Evolutionary conservation across 2,113 vertebrate genomes (phyloP).

Genomic region (Urocolius indicus): DNA sequence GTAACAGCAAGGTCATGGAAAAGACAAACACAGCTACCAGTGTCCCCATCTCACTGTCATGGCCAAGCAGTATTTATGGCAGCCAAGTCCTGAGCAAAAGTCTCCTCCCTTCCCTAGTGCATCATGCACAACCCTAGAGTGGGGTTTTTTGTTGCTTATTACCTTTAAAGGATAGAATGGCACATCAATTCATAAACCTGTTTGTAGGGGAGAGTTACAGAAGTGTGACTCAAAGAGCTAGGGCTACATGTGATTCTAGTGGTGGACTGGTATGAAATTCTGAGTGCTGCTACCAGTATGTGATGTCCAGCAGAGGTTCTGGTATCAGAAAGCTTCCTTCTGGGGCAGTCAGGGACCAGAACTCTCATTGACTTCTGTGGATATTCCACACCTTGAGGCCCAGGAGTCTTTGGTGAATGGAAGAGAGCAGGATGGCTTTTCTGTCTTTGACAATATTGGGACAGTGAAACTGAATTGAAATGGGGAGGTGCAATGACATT

Average conservation of each 20-base stretch:
- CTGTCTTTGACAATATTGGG: neutral
- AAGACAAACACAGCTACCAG: neutral
- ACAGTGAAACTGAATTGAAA: neutral
- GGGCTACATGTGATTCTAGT: accelerated
- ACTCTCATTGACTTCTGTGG: neutral
- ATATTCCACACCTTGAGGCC: neutral
- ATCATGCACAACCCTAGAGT: accelerated
- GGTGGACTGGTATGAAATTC: neutral
- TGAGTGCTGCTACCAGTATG: neutral
- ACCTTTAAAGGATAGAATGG: neutral
- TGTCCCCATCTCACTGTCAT: neutral
- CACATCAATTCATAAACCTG: neutral
- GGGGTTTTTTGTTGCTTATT: neutral
- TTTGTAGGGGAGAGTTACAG: neutral
- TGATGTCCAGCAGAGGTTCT: neutral
- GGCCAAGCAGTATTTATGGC: neutral
- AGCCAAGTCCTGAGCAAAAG: neutral
- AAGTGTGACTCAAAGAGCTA: neutral
- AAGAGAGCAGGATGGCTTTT: neutral
- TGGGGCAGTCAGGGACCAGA: neutral
- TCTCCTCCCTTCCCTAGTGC: neutral
- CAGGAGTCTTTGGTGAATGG: neutral
- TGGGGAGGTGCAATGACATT: neutral
- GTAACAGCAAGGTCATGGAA: constrained; percentile 43
- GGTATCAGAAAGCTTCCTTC: neutral